These are phyloP conservation scores for Corythornis vintsioides DNA, from an alignment of 2,113 vertebrate genomes.

Conservation along the genomic window DNA sequence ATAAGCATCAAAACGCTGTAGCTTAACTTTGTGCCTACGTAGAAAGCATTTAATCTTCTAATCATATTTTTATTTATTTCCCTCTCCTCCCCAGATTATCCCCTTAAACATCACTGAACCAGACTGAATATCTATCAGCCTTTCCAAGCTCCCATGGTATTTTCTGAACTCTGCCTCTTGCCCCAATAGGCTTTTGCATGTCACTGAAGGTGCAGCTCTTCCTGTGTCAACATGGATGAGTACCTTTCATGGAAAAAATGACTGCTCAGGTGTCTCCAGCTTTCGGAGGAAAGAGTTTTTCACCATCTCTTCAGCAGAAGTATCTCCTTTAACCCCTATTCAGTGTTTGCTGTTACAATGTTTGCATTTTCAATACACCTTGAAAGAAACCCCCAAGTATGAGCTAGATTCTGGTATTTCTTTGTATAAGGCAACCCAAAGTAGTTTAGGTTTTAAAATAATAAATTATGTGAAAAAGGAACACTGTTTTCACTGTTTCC, in stretches of 20 bases:
- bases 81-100: no score
- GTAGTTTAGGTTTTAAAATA: neutral
- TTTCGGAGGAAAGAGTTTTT: neutral
- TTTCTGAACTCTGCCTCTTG: neutral
- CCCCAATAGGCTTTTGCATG: neutral
- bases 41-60: neutral
- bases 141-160: accelerated
- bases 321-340: neutral
- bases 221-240: neutral
- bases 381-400: neutral
- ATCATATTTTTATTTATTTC: neutral
- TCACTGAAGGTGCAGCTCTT: neutral
- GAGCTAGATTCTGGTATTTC: neutral
- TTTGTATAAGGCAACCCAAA: neutral
- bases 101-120: neutral
- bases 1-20: neutral
- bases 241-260: neutral
- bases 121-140: accelerated
- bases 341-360: neutral
- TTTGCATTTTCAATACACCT: neutral
- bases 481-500: neutral
- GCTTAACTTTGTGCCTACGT: neutral
- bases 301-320: neutral
- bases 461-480: neutral
- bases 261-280: neutral